Evolutionary conservation across 1,140 invertebrate genomes (phyloP).

Genomic region (Glomeris maerens): DNA sequence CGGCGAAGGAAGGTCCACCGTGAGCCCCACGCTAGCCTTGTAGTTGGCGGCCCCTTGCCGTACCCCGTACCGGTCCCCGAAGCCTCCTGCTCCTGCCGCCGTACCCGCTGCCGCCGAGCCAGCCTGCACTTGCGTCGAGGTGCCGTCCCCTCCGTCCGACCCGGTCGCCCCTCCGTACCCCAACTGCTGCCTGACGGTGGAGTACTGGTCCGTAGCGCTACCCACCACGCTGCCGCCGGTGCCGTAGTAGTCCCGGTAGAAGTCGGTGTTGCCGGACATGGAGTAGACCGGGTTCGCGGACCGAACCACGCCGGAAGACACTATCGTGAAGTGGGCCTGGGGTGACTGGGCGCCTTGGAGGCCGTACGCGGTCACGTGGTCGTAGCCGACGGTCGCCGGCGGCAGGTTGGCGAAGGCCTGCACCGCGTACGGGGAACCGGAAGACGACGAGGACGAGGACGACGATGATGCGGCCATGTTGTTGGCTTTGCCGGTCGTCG

Average conservation of each 20-base stretch:
- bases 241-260: constrained; percentile 34
- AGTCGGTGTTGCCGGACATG: constrained; percentile 24
- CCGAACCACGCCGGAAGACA: neutral
- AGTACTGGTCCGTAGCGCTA: constrained; percentile 24
- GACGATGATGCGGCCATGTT: constrained; percentile 35
- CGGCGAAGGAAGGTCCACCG: constrained; percentile 78
- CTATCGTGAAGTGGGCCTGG: constrained; percentile 25
- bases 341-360: constrained; percentile 11
- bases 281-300: constrained; percentile 1
- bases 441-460: constrained; percentile 33
- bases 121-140: constrained; percentile 19
- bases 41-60: constrained; percentile 21
- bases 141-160: constrained; percentile 29
- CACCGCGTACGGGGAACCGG: constrained; percentile 25
- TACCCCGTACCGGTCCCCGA: constrained; percentile 41
- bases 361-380: constrained; percentile 25
- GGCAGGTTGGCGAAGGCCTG: constrained; percentile 25
- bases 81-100: constrained; percentile 30
- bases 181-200: constrained; percentile 20
- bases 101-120: constrained; percentile 29
- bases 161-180: constrained; percentile 12
- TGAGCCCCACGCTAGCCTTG: constrained; percentile 35
- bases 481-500: constrained; percentile 20
- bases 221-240: constrained; percentile 33
- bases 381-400: constrained; percentile 34